Evolutionary conservation across 2,113 vertebrate species (phyloP).

Genomic region (Stercorarius parasiticus): DNA sequence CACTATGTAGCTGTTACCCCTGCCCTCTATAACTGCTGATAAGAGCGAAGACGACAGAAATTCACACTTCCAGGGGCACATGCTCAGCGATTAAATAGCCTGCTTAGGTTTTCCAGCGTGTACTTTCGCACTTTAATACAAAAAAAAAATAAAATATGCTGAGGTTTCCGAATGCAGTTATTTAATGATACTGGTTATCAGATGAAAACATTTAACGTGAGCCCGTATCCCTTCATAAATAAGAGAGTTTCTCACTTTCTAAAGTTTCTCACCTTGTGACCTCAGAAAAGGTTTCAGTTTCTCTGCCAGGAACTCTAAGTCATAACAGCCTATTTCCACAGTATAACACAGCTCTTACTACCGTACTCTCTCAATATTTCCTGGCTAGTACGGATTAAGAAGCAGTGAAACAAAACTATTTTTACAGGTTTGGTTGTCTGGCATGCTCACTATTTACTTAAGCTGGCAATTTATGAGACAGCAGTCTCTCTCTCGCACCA

Average conservation of each 20-base stretch:
- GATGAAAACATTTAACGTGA: conserved; percentile 6
- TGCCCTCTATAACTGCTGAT: neutral
- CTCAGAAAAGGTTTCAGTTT: neutral
- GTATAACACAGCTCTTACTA: neutral
- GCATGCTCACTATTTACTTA: conserved; percentile 22
- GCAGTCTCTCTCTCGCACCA: neutral
- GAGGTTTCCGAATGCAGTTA: neutral
- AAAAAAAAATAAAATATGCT: neutral
- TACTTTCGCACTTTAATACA: neutral
- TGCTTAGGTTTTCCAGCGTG: neutral
- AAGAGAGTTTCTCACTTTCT: conserved; percentile 40
- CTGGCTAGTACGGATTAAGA: conserved; percentile 27
- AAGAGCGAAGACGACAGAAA: neutral
- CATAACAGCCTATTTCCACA: conserved; percentile 43
- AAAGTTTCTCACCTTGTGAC: conserved; percentile 37
- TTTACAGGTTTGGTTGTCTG: conserved; percentile 58
- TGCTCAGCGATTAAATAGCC: neutral
- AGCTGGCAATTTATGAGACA: conserved; percentile 21
- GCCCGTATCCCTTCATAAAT: conserved; percentile 6
- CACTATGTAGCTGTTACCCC: neutral
- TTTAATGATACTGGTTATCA: neutral
- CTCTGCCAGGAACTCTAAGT: conserved; percentile 17
- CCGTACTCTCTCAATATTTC: conserved; percentile 24
- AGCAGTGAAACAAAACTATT: conserved; percentile 46
- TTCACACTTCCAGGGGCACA: neutral